Conservation (phyloP, 2,797 vertebrate genomes). For the Glyptemys insculpta region DNA sequence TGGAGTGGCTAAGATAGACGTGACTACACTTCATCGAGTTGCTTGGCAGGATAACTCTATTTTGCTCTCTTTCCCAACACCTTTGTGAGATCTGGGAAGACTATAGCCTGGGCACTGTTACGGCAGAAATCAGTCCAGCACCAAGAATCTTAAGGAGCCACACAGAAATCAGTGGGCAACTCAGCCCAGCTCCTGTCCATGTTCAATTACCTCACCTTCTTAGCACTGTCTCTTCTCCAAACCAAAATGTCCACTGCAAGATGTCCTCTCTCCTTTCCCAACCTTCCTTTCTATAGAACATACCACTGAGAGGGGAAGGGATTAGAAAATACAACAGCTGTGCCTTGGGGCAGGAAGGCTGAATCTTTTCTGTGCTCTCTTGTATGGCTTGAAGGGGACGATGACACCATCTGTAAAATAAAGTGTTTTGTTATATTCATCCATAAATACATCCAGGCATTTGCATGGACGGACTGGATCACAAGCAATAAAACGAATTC, state of each 20-base stretch:
- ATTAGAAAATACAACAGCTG: not conserved
- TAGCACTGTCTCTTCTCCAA: not conserved
- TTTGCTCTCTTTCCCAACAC: constrained; percentile 14
- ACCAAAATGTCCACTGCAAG: too few species aligned
- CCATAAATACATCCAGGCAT: too few species aligned
- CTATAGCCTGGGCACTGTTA: constrained; percentile 23
- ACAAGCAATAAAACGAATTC: not conserved
- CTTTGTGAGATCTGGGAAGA: not conserved
- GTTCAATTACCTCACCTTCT: constrained; percentile 25
- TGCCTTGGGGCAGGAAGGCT: not conserved
- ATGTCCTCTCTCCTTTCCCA: too few species aligned
- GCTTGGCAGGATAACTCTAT: not conserved
- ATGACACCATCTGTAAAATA: fast-evolving
- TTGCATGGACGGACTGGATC: not conserved
- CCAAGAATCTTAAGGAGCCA: constrained; percentile 41
- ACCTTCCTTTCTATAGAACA: not conserved
- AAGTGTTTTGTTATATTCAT: not conserved
- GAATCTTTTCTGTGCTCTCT: not conserved
- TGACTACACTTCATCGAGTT: not conserved
- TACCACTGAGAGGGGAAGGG: not conserved
- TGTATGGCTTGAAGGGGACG: fast-evolving
- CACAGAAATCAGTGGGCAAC: not conserved
- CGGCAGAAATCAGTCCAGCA: constrained; percentile 16
- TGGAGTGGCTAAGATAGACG: constrained; percentile 26
- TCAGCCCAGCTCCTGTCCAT: not conserved